Base-by-base conservation (phyloP, 2,888 invertebrate species). In the Mylabris sibirica region DNA sequence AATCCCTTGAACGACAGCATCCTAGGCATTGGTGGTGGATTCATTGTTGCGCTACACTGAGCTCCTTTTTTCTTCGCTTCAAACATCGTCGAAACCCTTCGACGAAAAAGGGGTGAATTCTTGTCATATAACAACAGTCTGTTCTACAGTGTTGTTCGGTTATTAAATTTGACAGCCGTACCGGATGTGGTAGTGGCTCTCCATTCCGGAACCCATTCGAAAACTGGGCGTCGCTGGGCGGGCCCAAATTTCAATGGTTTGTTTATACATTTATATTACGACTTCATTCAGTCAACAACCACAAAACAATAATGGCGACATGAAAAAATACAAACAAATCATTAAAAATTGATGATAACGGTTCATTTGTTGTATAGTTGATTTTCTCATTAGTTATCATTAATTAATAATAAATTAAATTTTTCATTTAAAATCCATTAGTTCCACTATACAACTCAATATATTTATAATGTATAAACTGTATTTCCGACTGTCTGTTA, bases 141-240 rank as follows among this genome's bases (percentile, higher is more conserved):
- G 30, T 62, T 59, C 70, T 71, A 66, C 62, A 69, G 68, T 66
- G 61, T n/a, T 44, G 67, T 63, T 60, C 69, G 70, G 70, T 74
- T 74, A 74, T 74, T 74, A 74, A 73, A 72, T 74, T 73, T 73
- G 72, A 73, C 71, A 67, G 70, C 74, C 71, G 68, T 68, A 67
- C 72, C 73, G 74, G 74, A 74, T 70, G 73, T 66, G 67, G 70
- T 70, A 8, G 30, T 30, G 30, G 30, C 8, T 64, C 70, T 67
- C 72, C 71, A 66, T 69, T 74, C 72, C 74, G 72, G 72, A 72
- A 72, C 72, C 67, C 69, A 63, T 70, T 73, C 72, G 62, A 64
- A 49, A 66, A 67, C 62, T 72, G 74, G 73, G 74, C 72, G 73
- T 73, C 70, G 66, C 67, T 70, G 74, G 73, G 74, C 72, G 72